Percentiles rank a stretch among this genome's conserved stretches.
Evolutionary conservation across 2,888 invertebrate species (phyloP).

Genomic region (Drosophila niveifrons): DNA sequence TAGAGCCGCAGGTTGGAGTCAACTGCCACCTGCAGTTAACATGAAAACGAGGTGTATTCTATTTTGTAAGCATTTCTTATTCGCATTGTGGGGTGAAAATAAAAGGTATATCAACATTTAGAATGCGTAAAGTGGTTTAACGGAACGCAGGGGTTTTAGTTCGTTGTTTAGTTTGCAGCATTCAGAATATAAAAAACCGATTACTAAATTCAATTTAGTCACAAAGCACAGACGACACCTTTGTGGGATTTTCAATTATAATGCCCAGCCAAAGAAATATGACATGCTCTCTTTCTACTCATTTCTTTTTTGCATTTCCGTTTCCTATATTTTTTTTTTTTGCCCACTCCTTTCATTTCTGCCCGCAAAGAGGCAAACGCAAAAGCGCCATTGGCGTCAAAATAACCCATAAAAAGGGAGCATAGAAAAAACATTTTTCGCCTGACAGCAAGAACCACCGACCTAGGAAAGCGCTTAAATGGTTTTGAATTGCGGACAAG

Average conservation of each 20-base stretch:
- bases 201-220: slow-evolving; percentile 80
- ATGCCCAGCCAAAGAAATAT: slow-evolving; percentile 70
- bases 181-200: slow-evolving; percentile 51
- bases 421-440: slow-evolving; percentile 21
- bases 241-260: slow-evolving; percentile 79
- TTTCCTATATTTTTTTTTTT: slow-evolving; percentile 1
- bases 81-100: not conserved
- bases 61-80: slow-evolving; percentile 22
- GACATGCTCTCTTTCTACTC: slow-evolving; percentile 46
- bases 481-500: slow-evolving; percentile 76
- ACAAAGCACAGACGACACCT: slow-evolving; percentile 78
- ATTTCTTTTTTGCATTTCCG: slow-evolving; percentile 12
- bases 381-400: slow-evolving; percentile 71
- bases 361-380: slow-evolving; percentile 63
- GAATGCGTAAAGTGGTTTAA: slow-evolving; percentile 16
- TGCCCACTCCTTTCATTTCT: slow-evolving; percentile 12
- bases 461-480: slow-evolving; percentile 74
- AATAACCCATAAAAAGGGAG: slow-evolving; percentile 70
- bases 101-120: slow-evolving; percentile 8
- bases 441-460: slow-evolving; percentile 45
- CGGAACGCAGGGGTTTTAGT: slow-evolving; percentile 10
- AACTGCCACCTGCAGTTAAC: slow-evolving; percentile 13
- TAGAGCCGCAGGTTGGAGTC: slow-evolving; percentile 9
- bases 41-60: slow-evolving; percentile 22
- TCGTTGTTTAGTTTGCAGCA: slow-evolving; percentile 52